Conservation (phyloP, 2,888 invertebrate species). For the Oscheius myriophilus region DNA sequence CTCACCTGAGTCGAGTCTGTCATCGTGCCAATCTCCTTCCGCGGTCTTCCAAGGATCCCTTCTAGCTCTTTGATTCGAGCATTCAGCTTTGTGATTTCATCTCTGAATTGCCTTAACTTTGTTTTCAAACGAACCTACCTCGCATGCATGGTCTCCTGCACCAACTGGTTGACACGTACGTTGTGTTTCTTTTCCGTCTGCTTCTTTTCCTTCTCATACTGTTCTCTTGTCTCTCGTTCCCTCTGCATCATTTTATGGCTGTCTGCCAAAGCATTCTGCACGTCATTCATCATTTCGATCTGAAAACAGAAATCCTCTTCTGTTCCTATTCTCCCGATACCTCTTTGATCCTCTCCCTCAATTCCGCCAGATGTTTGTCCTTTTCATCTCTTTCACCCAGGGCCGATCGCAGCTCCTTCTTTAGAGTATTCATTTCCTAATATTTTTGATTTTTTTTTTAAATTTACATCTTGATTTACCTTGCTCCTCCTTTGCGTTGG, state of each 20-base stretch:
- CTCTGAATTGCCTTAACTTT: conserved; percentile 40
- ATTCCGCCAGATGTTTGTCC: conserved; percentile 64
- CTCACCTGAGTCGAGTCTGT: conserved; percentile 39
- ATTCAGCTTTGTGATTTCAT: conserved; percentile 53
- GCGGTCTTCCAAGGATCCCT: conserved; percentile 15
- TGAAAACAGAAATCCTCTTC: background rate
- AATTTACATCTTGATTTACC: conserved; percentile 14
- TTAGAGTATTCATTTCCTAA: conserved; percentile 46
- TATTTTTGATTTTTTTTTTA: background rate
- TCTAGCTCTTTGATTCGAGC: conserved; percentile 45
- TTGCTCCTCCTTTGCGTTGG: conserved; percentile 67
- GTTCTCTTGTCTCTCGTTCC: conserved; percentile 35
- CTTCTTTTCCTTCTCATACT: conserved; percentile 58
- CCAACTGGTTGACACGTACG: conserved; percentile 63
- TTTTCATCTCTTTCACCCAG: conserved; percentile 61
- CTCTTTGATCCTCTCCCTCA: conserved; percentile 67
- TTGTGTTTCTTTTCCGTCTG: conserved; percentile 62
- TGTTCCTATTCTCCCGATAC: conserved; percentile 37
- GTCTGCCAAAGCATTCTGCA: conserved; percentile 41
- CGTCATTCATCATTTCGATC: conserved; percentile 55
- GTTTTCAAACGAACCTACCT: conserved; percentile 38
- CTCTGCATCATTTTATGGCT: conserved; percentile 48
- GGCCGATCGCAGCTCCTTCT: conserved; percentile 57
- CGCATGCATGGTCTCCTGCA: conserved; percentile 65
- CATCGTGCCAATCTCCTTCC: conserved; percentile 38